These are phyloP conservation scores for Hippocampus kuda DNA, from an alignment of 2,797 vertebrate species.

Conservation along the genomic window DNA sequence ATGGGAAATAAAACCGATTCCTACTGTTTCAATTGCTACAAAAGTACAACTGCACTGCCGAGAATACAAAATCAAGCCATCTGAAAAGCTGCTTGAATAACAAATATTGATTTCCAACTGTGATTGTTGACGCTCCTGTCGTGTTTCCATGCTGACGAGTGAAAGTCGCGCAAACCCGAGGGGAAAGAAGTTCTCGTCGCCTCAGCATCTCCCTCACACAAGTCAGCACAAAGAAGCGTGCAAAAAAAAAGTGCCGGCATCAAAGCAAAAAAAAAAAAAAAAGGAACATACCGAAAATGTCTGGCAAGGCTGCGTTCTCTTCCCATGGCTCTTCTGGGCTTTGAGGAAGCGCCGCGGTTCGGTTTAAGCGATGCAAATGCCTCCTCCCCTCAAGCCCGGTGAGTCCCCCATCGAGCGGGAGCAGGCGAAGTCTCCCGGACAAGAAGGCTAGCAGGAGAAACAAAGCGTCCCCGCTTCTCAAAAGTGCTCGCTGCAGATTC, in stretches of 20 bases:
- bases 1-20: no score
- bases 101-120: no score
- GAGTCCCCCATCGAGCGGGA: slow-evolving; percentile 45
- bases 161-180: slow-evolving; percentile 5
- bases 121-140: slow-evolving; percentile 34
- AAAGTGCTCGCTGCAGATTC: slow-evolving; percentile 33
- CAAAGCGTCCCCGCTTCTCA: slow-evolving; percentile 36
- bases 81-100: no score
- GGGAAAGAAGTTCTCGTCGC: not conserved
- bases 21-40: no score
- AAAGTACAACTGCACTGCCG: no score
- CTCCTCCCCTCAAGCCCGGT: slow-evolving; percentile 23
- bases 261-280: slow-evolving; percentile 18
- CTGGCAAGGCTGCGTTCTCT: slow-evolving; percentile 85
- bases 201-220: slow-evolving; percentile 15
- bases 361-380: slow-evolving; percentile 33
- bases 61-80: no score
- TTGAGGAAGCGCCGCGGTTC: slow-evolving; percentile 44
- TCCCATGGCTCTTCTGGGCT: slow-evolving; percentile 70
- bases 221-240: slow-evolving; percentile 31
- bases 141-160: not conserved
- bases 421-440: slow-evolving; percentile 32
- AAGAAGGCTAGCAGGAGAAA: slow-evolving; percentile 22
- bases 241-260: slow-evolving; percentile 19
- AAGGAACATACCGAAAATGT: slow-evolving; percentile 82